Base-by-base conservation (phyloP, 2,888 invertebrate species). In the Polia nebulosa region DNA sequence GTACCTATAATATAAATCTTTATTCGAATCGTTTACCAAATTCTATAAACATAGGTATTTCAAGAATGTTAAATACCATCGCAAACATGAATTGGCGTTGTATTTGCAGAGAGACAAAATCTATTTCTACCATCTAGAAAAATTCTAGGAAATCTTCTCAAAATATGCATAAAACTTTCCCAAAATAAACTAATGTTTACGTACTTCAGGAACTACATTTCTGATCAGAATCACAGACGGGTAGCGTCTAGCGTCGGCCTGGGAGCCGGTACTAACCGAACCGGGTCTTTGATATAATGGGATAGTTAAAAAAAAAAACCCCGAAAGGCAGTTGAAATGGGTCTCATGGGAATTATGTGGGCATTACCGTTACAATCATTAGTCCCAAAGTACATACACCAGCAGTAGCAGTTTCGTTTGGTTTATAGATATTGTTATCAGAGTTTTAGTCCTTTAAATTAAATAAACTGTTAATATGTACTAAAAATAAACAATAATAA, bases 21-120 rank as follows among this genome's bases (percentile, higher is more conserved):
- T 27, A 15, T 39, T 47, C 13, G 29, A 25, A 32, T 39, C 6
- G 13, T 32, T 25, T 32, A 6, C n/a, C 7, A 11, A 63, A 25
- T 41, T 29, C 34, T 27, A 15, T 22, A 27, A 13, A 62, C 6
- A 36, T 34, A 47, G 45, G 13, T 27, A 47, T 63, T 62, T 34
- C 11, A 11, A 41, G 0, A 32, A 52, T 27, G 1, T 4, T 49
- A 39, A 32, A 29, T 64, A 20, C 8, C 7, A n/a, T 34, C 2
- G 27, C 3, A 44, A n/a, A 52, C 7, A 52, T 44, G 9, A 22
- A 45, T 52, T 22, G 13, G 32, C 4, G 4, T 32, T 32, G 25
- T 49, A 49, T 25, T 17, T 51, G 6, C 32, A 20, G 6, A 65
- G 15, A 32, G n/a, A 2, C 13, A 32, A 63, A n/a, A 39, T 39